phyloP scores from a whole-genome alignment of 1,140 invertebrate genomes.

The Microvelia longipes region DNA sequence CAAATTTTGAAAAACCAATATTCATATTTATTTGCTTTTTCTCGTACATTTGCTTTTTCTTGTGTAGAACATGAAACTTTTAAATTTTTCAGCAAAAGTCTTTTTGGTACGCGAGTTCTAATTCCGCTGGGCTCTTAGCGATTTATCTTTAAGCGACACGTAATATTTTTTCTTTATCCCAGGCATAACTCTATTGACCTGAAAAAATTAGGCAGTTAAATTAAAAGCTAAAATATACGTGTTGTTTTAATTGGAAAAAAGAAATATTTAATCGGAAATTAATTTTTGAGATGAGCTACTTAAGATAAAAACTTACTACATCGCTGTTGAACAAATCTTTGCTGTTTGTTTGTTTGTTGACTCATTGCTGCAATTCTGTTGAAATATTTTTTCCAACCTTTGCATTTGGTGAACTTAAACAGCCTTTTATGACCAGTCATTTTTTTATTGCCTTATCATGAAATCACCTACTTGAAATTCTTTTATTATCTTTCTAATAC shows the following conservation, averaged over 20 bases:
- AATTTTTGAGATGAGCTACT: too few species aligned
- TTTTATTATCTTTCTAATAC: background rate
- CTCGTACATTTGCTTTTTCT: conserved; percentile 8
- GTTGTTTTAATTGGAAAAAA: too few species aligned
- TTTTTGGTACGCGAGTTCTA: background rate
- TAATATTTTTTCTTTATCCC: background rate
- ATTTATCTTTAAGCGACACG: background rate
- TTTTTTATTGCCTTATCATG: background rate
- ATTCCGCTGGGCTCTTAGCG: background rate
- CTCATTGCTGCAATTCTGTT: background rate
- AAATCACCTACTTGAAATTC: background rate
- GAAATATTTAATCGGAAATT: too few species aligned
- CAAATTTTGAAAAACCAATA: conserved; percentile 19
- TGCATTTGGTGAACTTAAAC: background rate
- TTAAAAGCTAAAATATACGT: too few species aligned
- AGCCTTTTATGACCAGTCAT: background rate
- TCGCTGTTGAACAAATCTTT: background rate
- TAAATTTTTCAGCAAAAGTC: background rate
- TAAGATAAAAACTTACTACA: too few species aligned
- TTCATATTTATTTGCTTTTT: too few species aligned
- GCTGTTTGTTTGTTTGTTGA: too few species aligned
- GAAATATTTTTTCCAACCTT: background rate
- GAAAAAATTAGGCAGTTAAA: too few species aligned
- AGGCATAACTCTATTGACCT: background rate
- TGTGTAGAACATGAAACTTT: background rate